Evolutionary conservation across 2,113 vertebrate species (phyloP).

Genomic region (Oreocharis arfaki): DNA sequence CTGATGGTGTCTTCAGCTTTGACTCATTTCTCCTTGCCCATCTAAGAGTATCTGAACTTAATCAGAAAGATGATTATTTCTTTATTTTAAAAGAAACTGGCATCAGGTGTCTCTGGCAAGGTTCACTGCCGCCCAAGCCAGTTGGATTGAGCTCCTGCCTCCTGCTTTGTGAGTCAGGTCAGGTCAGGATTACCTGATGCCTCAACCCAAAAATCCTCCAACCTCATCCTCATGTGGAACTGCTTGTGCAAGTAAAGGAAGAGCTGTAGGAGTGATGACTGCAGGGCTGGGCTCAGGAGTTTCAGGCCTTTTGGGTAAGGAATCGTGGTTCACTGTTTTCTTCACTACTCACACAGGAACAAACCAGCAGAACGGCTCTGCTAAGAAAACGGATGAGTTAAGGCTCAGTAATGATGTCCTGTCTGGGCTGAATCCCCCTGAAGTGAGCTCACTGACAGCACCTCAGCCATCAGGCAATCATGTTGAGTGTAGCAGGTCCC

Average conservation of each 20-base stretch:
- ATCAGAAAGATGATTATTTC: conserved; percentile 17
- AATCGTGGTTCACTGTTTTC: not conserved
- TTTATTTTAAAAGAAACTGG: conserved; percentile 31
- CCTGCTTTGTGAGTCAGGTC: not conserved
- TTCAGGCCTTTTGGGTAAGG: not conserved
- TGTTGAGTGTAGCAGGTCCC: not conserved
- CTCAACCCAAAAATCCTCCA: not conserved
- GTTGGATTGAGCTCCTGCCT: conserved; percentile 9
- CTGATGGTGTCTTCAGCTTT: not conserved
- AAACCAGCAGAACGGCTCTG: not conserved
- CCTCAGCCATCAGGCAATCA: accelerated
- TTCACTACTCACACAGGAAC: not conserved
- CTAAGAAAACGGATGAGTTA: not conserved
- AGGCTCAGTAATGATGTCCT: not conserved
- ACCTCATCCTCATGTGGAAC: not conserved
- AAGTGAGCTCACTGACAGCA: not conserved
- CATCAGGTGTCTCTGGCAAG: conserved; percentile 9
- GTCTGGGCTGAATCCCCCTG: not conserved
- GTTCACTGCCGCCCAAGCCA: not conserved
- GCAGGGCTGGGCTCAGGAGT: not conserved
- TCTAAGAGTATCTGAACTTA: not conserved
- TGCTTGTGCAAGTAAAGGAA: not conserved
- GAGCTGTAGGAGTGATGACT: not conserved
- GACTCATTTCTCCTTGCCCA: not conserved
- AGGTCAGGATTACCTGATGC: conserved; percentile 39